Conservation (phyloP, 2,797 vertebrate genomes). For the Poeciliopsis gracilis region DNA sequence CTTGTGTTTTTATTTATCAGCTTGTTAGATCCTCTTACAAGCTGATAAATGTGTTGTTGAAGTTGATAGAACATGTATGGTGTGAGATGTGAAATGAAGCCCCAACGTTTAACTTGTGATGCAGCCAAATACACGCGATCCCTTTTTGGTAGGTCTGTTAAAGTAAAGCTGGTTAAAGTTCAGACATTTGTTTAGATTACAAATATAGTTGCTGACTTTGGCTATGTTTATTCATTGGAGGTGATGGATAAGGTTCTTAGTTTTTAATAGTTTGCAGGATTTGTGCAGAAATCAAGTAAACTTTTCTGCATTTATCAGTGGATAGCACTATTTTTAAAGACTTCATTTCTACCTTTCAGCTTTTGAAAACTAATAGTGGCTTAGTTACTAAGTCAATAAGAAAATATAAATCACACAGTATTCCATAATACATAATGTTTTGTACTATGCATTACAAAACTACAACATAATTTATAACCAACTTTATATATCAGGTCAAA, state of each 20-base stretch:
- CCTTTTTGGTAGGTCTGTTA: background rate
- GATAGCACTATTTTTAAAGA: background rate
- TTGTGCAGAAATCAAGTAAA: background rate
- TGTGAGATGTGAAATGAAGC: background rate
- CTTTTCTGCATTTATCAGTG: background rate
- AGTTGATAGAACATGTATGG: background rate
- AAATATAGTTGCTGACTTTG: background rate
- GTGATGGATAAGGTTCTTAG: background rate
- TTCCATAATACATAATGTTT: too few species aligned
- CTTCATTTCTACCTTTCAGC: background rate
- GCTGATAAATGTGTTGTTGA: too few species aligned
- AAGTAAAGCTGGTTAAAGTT: background rate
- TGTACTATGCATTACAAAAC: background rate
- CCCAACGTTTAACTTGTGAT: background rate
- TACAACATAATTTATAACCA: background rate
- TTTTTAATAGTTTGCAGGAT: background rate
- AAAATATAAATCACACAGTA: too few species aligned
- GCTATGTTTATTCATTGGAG: background rate
- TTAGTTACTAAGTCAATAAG: too few species aligned
- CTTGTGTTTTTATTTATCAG: background rate
- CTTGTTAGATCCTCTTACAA: background rate
- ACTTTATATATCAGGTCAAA: background rate
- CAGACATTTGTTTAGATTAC: background rate
- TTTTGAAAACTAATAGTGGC: background rate
- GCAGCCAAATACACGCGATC: background rate